A percentile compares a stretch with the other conserved stretches of the same genome.
These are phyloP conservation scores for Trematomus loennbergii DNA, from an alignment of 2,113 vertebrate species.

Conservation along the genomic window DNA sequence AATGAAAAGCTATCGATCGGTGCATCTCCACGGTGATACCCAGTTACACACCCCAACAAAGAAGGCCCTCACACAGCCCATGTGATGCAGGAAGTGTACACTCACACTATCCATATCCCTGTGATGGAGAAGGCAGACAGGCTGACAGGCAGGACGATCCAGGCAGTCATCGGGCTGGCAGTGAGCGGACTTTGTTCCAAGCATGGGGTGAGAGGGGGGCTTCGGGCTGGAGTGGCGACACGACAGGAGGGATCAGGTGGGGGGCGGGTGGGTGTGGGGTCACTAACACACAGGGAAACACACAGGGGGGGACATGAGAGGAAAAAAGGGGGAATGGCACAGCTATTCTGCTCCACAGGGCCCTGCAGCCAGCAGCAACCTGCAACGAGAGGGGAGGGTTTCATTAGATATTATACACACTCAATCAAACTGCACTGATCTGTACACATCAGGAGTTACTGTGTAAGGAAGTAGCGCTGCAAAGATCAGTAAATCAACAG, in stretches of 20 bases:
- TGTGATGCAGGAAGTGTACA: slow-evolving; percentile 22
- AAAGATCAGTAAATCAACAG: too few species aligned
- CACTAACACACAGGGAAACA: slow-evolving; percentile 75
- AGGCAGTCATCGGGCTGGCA: slow-evolving; percentile 94
- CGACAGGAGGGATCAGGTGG: slow-evolving; percentile 52
- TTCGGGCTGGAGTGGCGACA: slow-evolving; percentile 63
- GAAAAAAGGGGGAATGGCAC: slow-evolving; percentile 67
- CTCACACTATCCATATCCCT: slow-evolving; percentile 97
- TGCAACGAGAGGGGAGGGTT: slow-evolving; percentile 5
- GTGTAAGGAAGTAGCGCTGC: too few species aligned
- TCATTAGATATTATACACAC: neutral
- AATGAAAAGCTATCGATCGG: too few species aligned
- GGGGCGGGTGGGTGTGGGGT: slow-evolving; percentile 69
- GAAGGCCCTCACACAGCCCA: too few species aligned
- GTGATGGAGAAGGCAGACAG: slow-evolving; percentile 94
- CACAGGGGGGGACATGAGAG: slow-evolving; percentile 79
- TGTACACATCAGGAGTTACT: neutral
- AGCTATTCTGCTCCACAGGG: slow-evolving; percentile 69
- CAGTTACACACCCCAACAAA: neutral
- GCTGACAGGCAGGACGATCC: slow-evolving; percentile 95
- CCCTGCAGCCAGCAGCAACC: slow-evolving; percentile 70
- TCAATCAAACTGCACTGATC: neutral
- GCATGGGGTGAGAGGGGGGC: slow-evolving; percentile 82
- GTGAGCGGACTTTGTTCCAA: slow-evolving; percentile 83
- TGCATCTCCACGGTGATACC: neutral